A percentile compares a stretch with the other conserved stretches of the same genome.
Conservation (phyloP, 2,113 vertebrate genomes). For the Bubo blakistoni region DNA sequence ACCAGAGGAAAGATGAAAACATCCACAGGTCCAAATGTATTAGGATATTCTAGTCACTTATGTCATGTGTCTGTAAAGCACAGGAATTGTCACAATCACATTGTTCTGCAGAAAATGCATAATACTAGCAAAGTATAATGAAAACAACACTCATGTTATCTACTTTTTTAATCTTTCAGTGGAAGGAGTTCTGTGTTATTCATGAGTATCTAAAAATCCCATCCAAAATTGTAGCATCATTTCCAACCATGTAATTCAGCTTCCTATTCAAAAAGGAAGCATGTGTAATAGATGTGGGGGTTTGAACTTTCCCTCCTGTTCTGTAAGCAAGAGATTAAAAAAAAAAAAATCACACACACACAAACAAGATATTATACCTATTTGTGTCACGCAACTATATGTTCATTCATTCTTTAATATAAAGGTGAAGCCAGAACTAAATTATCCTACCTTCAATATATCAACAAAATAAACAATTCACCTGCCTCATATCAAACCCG, state of each 20-base stretch:
- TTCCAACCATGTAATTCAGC: not conserved
- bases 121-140: not conserved
- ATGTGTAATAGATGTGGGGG: not conserved
- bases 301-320: not conserved
- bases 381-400: not conserved
- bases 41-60: constrained; percentile 36
- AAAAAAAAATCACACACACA: not conserved
- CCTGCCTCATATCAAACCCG: not conserved
- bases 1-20: not conserved
- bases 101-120: not conserved
- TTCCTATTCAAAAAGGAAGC: not conserved
- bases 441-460: not conserved
- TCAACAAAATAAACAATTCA: not conserved
- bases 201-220: not conserved
- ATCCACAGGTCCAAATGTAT: not conserved
- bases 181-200: not conserved
- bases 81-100: not conserved
- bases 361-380: not conserved
- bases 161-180: not conserved
- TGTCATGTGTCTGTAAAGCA: constrained; percentile 24
- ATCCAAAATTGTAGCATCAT: not conserved
- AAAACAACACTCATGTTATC: not conserved
- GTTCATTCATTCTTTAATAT: not conserved
- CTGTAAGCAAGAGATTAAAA: not conserved
- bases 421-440: not conserved